Evolutionary conservation across 2,888 invertebrate genomes (phyloP).

Genomic region (Osmoderma eremita): DNA sequence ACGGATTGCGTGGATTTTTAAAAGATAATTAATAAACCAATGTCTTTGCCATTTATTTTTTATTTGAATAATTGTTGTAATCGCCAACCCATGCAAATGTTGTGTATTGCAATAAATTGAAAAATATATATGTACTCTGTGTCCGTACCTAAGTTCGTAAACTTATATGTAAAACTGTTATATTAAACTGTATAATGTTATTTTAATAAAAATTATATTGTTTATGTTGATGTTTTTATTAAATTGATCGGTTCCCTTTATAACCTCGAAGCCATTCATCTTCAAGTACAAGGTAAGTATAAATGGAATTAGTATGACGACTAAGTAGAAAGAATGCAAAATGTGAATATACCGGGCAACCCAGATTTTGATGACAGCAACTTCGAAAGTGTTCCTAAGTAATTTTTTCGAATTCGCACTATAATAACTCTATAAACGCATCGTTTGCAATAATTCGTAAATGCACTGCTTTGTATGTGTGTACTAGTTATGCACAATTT

Average conservation of each 20-base stretch:
- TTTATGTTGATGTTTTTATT: constrained; percentile 29
- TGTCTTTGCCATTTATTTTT: constrained; percentile 25
- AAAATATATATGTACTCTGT: constrained; percentile 30
- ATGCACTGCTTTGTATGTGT: no score
- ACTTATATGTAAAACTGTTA: constrained; percentile 40
- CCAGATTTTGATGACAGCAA: background rate
- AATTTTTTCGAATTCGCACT: no score
- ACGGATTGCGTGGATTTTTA: constrained; percentile 2
- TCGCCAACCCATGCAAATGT: constrained; percentile 31
- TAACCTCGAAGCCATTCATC: no score
- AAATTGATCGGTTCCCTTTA: no score
- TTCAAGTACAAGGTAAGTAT: no score
- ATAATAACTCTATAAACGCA: no score
- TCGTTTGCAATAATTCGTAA: no score
- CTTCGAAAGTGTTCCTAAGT: no score
- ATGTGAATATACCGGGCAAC: no score
- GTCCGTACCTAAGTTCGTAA: constrained; percentile 42
- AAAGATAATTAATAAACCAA: constrained; percentile 14
- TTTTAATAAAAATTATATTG: constrained; percentile 46
- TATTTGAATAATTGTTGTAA: constrained; percentile 15
- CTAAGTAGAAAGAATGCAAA: no score
- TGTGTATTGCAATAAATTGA: constrained; percentile 13
- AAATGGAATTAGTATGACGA: no score
- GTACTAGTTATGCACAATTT: no score
- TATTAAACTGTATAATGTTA: constrained; percentile 42